Base-by-base conservation (phyloP, 2,113 vertebrate genomes). In the Bubo scandiacus region DNA sequence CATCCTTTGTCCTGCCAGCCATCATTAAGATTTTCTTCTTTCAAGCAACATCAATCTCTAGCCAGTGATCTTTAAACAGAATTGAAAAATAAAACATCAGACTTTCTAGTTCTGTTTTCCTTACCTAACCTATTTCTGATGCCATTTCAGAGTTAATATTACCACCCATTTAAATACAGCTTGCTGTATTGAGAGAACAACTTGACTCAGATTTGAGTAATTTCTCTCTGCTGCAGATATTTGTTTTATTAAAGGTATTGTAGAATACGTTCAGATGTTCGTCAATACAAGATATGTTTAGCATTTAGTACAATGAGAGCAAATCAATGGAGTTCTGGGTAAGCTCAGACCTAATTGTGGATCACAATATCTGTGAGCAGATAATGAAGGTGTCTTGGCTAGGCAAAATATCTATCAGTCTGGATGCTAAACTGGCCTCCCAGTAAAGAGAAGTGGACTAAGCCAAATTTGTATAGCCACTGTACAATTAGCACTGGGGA, bases 161-260 rank as follows among this genome's bases (percentile, higher is more conserved):
- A 10, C 14, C 57, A 38, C 36, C 42, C 23, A 79, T 70, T 78
- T 89, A 81, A 91, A 57, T 57, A 59, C n/a, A 75, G 13, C 34
- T 87, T 82, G 62, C 25, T 86, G 8, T 66, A 23, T 20, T 58
- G 70, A 79, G 58, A 87, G 58, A 82, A 87, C 8, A 73, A 13
- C 21, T 88, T 90, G 95, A 77, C 63, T 93, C 62, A 59, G 29
- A 66, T 54, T 90, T 93, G 72, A 96, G 85, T 88, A 4, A 90
- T 86, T 94, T 93, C 32, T 62, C 10, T 86, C 59, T 55, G 59
- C 36, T 88, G 42, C 23, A 83, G 74, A 66, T 62, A 52, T 66
- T 65, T 68, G 4, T 68, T 75, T 82, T 73, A 80, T 81, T 73
- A 58, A 68, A 80, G 20, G 15, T 26, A 38, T 71, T 71, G 82